A percentile compares a stretch with the other conserved stretches of the same genome.
These are phyloP conservation scores for Actinopyga echinites DNA, from an alignment of 53 echinoderm and acorn worm species.

Conservation along the genomic window DNA sequence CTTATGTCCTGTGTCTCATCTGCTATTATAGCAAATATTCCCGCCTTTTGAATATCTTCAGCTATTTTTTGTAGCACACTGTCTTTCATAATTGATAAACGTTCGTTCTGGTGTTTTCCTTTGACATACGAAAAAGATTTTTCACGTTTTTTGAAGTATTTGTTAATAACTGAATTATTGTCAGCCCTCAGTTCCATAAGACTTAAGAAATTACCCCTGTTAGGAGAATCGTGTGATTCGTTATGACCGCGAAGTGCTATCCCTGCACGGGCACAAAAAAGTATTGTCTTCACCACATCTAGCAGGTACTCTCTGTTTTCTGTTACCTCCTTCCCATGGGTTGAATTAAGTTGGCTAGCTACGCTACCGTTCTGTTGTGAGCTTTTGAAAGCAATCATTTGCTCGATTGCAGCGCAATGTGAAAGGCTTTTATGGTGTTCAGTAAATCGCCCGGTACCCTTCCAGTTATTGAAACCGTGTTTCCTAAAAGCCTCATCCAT, in stretches of 20 bases:
- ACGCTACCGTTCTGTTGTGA: constrained; percentile 13
- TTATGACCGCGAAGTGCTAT: constrained; percentile 26
- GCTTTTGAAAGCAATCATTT: constrained; percentile 10
- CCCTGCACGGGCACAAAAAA: constrained; percentile 3
- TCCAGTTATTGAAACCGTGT: constrained; percentile 29
- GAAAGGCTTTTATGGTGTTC: constrained; percentile 14
- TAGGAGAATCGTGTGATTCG: constrained; percentile 32
- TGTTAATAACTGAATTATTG: constrained; percentile 10
- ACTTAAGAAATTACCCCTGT: constrained; percentile 3
- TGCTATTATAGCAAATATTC: constrained; percentile 28
- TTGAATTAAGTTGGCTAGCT: constrained; percentile 14
- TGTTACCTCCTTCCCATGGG: constrained; percentile 14
- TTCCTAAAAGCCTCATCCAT: constrained; percentile 16
- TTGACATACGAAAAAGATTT: constrained; percentile 4
- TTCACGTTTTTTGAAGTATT: neutral
- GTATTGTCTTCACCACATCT: constrained; percentile 22
- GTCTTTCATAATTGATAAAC: constrained; percentile 38
- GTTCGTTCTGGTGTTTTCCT: constrained; percentile 32
- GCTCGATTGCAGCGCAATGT: constrained; percentile 11
- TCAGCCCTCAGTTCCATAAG: constrained; percentile 7
- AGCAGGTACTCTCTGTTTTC: constrained; percentile 11
- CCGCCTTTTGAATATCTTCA: constrained; percentile 19
- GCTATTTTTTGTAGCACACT: constrained; percentile 15
- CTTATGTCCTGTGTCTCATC: constrained; percentile 37
- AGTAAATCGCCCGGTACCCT: neutral